A percentile compares a stretch with the other conserved stretches of the same genome.
phyloP scores from a whole-genome alignment of 2,113 vertebrate species.

The Rhinichthys klamathensis region DNA sequence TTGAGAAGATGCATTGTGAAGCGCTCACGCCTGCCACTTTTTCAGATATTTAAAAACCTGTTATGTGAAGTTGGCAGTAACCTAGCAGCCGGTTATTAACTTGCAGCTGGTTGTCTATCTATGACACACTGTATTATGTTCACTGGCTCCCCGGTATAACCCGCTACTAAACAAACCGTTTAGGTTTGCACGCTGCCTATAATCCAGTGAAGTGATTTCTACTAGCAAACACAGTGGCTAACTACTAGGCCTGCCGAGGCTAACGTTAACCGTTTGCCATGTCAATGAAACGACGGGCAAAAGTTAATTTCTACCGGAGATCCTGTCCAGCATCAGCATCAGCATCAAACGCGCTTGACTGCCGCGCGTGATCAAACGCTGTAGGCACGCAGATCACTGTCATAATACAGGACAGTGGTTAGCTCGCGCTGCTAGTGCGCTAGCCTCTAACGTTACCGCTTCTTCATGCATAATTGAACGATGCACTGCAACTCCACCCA shows the following conservation, averaged over 20 bases:
- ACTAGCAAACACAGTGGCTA: constrained; percentile 5
- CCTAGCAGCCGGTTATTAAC: background rate
- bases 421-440: constrained; percentile 19
- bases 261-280: constrained; percentile 33
- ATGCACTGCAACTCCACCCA: constrained; percentile 48
- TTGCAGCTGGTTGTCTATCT: background rate
- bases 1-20: constrained; percentile 26
- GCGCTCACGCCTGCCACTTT: constrained; percentile 8
- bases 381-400: constrained; percentile 5
- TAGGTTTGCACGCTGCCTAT: background rate
- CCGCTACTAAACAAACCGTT: constrained; percentile 1
- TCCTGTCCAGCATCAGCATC: background rate
- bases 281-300: background rate
- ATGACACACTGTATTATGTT: background rate
- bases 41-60: constrained; percentile 4
- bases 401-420: constrained; percentile 36
- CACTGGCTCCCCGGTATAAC: background rate
- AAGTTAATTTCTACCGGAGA: background rate
- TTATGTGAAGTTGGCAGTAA: background rate
- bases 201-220: constrained; percentile 18
- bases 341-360: background rate
- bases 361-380: background rate
- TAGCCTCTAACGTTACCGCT: constrained; percentile 12
- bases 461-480: constrained; percentile 42
- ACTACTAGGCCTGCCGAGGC: constrained; percentile 16